Conservation (phyloP, 1,140 invertebrate genomes). For the Brachionus calyciflorus region DNA sequence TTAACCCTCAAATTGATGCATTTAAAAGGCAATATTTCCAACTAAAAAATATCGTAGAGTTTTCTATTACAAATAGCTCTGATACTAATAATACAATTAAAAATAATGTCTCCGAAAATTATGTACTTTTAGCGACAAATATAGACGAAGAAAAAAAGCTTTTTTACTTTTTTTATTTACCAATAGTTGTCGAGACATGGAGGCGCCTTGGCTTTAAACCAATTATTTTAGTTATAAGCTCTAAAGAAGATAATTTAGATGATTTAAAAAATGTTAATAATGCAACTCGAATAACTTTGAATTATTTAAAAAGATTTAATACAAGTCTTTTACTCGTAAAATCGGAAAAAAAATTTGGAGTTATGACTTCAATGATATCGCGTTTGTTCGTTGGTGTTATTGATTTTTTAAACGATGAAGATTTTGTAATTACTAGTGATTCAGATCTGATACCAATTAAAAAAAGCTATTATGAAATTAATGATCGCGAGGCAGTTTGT, state of each 20-base stretch:
- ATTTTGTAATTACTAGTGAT: constrained; percentile 26
- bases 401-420: not conserved
- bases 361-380: not conserved
- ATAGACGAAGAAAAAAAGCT: not conserved
- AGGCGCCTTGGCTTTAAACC: not conserved
- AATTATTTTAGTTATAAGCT: not conserved
- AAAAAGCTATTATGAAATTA: not conserved
- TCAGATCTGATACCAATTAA: constrained; percentile 13
- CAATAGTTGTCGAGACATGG: constrained; percentile 5
- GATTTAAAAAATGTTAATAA: not conserved
- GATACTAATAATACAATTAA: no score
- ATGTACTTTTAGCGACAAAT: not conserved
- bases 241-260: not conserved
- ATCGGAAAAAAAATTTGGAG: not conserved
- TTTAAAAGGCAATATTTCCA: no score
- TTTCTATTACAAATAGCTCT: no score
- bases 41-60: no score
- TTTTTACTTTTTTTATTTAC: constrained; percentile 34
- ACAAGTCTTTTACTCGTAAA: not conserved
- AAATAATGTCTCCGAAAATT: no score
- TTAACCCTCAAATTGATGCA: no score
- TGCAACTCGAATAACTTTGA: not conserved
- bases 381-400: constrained; percentile 21
- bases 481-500: not conserved
- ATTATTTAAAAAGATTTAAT: not conserved